Evolutionary conservation across 2,888 invertebrate species (phyloP).

Genomic region (Phyllotreta cruciferae): DNA sequence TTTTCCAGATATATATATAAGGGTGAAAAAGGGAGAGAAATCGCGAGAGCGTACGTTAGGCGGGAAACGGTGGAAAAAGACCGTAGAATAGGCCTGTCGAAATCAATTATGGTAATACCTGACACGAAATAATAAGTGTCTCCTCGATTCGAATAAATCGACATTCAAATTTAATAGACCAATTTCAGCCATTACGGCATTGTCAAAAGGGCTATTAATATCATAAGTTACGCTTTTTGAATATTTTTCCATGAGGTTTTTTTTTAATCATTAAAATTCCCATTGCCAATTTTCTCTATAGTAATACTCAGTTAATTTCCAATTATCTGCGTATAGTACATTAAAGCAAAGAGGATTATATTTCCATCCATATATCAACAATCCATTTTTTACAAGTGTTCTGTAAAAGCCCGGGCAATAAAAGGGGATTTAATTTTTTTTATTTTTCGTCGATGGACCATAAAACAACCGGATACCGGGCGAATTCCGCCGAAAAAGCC

Average conservation of each 20-base stretch:
- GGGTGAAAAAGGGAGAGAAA: constrained; percentile 20
- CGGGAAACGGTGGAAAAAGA: constrained; percentile 18
- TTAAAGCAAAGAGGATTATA: background rate
- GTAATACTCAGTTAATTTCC: no score
- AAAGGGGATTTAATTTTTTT: constrained; percentile 14
- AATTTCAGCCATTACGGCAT: background rate
- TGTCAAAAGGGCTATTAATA: no score
- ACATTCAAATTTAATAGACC: constrained; percentile 7
- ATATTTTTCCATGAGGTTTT: no score
- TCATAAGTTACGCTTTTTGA: no score
- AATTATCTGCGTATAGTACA: no score
- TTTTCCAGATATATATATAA: constrained; percentile 35
- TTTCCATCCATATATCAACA: constrained; percentile 1
- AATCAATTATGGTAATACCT: constrained; percentile 24
- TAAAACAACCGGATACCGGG: constrained; percentile 5
- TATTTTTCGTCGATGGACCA: background rate
- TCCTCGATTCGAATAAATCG: constrained; percentile 1
- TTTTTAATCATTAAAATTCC: no score
- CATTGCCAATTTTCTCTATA: no score
- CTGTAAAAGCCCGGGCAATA: constrained; percentile 11
- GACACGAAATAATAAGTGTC: constrained; percentile 20
- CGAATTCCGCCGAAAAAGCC: constrained; percentile 17
- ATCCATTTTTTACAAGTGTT: background rate
- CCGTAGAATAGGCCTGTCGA: constrained; percentile 19
- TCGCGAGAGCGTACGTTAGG: constrained; percentile 13